phyloP scores from a whole-genome alignment of 2,113 vertebrate genomes.

The Stictonetta naevosa region DNA sequence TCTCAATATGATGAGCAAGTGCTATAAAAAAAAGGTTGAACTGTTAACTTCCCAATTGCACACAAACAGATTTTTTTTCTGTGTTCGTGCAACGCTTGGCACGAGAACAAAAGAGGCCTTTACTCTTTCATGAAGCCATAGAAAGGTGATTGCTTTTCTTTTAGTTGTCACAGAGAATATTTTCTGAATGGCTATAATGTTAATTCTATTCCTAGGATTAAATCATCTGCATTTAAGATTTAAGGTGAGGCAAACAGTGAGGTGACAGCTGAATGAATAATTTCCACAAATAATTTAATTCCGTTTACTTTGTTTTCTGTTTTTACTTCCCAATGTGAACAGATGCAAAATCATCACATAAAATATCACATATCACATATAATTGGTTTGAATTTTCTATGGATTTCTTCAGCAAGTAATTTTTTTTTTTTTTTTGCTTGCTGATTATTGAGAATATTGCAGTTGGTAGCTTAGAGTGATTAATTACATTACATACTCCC shows the following conservation, averaged over 20 bases:
- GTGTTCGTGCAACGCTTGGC: not conserved
- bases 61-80: slow-evolving; percentile 29
- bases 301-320: not conserved
- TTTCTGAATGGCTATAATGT: slow-evolving; percentile 19
- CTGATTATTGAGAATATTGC: not conserved
- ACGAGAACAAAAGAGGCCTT: slow-evolving; percentile 45
- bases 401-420: not conserved
- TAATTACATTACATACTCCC: not conserved
- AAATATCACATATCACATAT: not conserved
- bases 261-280: not conserved
- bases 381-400: not conserved
- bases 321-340: not conserved
- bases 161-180: not conserved
- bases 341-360: not conserved
- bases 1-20: not conserved
- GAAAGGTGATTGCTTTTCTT: slow-evolving; percentile 34
- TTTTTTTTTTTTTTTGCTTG: not conserved
- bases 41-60: not conserved
- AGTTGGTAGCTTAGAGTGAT: not conserved
- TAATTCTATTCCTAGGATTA: slow-evolving; percentile 29
- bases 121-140: not conserved
- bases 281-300: not conserved
- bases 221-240: not conserved
- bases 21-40: not conserved
- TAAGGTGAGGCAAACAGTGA: slow-evolving; percentile 9